Conservation (phyloP, 2,888 invertebrate genomes). For the Euphydryas editha region DNA sequence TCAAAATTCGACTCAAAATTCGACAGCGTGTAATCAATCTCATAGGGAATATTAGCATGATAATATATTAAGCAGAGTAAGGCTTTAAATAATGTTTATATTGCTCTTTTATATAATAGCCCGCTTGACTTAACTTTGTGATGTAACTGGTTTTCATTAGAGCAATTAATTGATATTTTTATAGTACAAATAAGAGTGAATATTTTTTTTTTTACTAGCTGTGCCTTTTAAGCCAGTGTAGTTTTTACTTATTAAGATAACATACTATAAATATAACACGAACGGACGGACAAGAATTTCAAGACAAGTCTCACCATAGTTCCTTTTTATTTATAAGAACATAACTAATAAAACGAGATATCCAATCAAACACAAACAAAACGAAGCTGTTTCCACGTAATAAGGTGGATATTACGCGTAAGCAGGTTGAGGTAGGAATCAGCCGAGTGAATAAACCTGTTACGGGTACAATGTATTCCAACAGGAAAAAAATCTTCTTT, state of each 20-base stretch:
- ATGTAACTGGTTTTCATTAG: no score
- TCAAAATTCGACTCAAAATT: no score
- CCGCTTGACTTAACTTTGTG: no score
- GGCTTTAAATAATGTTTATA: no score
- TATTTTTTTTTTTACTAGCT: not conserved
- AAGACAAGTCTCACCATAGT: not conserved
- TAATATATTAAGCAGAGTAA: no score
- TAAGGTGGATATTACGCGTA: not conserved
- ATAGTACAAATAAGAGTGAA: no score
- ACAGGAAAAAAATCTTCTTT: not conserved
- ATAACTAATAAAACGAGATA: not conserved
- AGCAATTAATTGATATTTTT: no score
- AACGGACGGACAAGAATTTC: no score
- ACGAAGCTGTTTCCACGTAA: not conserved
- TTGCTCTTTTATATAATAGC: no score
- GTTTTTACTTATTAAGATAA: not conserved
- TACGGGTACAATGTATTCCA: not conserved
- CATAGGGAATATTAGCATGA: no score
- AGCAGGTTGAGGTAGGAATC: not conserved
- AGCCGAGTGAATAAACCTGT: not conserved
- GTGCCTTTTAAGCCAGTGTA: not conserved
- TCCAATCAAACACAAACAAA: not conserved
- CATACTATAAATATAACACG: not conserved
- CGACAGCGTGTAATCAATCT: no score
- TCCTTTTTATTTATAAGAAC: not conserved